Evolutionary conservation across 2,888 invertebrate species (phyloP), one percentile per base, ranked within the genome.

Genomic region (Amphipyra berbera): DNA sequence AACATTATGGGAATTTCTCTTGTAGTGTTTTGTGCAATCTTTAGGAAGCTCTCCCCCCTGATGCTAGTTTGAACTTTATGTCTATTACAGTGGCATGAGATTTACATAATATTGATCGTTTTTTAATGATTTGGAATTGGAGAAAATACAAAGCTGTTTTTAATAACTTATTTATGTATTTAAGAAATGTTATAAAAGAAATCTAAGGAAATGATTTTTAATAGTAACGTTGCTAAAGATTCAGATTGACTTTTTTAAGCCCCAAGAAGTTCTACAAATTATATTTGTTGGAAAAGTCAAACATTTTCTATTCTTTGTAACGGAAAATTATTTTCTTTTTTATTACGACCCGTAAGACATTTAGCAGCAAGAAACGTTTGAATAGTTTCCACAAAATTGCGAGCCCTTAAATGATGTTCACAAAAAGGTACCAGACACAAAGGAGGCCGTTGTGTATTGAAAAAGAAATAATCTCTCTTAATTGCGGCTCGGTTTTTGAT

Each of bases 401-500:
- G 71, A 66, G 54, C 53, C 60, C 68, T 64, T 73, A 79, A 78
- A 71, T 75, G 71, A 76, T 76, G 65, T 65, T 61, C 68, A 61
- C 68, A 79, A 77, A 76, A 63, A 75, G 75, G 75, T 66, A 78
- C 60, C 69, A 72, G 67, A 76, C 81, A 85, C 80, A 87, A 87
- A 86, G 72, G 72, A 58, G 67, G 68, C 69, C 78, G 67, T 69
- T 78, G 78, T 78, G 74, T 81, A 83, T 83, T 82, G 81, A 79
- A 83, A 86, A 83, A 81, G 82, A 82, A 81, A 85, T 89, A 88
- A 88, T 89, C 87, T 84, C 77, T 83, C 90, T 87, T 92, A 94
- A 93, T 93, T 92, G 90, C 90, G 88, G 83, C 84, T 85, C 84
- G 81, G 80, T 84, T 88, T 88, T 87, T 86, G 89, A 89, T 88